Percentiles rank a stretch among this genome's conserved stretches.
Conservation (phyloP, 2,797 vertebrate species). For the Sebastolobus alascanus region DNA sequence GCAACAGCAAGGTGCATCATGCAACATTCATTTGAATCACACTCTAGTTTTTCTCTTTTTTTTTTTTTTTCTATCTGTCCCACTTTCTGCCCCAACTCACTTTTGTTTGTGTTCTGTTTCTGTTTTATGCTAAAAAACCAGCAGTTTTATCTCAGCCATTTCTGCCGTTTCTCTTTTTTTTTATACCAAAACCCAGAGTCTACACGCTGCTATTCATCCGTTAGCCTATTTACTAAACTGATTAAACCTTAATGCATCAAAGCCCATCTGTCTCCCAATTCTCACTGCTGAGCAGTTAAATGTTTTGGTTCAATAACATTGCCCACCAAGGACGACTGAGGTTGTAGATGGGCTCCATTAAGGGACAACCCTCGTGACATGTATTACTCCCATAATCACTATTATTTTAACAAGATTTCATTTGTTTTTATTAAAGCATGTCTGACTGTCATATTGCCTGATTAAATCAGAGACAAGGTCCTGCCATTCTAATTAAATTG, state of each 20-base stretch:
- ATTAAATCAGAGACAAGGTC: slow-evolving; percentile 70
- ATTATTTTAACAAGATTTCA: slow-evolving; percentile 74
- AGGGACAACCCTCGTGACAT: slow-evolving; percentile 38
- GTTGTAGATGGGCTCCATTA: slow-evolving; percentile 54
- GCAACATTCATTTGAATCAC: slow-evolving; percentile 47
- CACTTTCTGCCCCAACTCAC: slow-evolving; percentile 14
- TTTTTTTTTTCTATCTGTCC: neutral
- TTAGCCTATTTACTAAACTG: slow-evolving; percentile 43
- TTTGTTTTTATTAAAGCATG: slow-evolving; percentile 71
- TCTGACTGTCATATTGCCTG: slow-evolving; percentile 61
- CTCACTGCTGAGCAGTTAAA: slow-evolving; percentile 43
- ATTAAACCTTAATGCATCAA: slow-evolving; percentile 62
- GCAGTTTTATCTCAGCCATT: slow-evolving; percentile 3
- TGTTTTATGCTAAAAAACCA: slow-evolving; percentile 27
- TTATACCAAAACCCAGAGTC: slow-evolving; percentile 18
- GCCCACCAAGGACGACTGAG: slow-evolving; percentile 31
- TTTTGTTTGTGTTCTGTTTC: slow-evolving; percentile 29
- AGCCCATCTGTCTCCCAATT: slow-evolving; percentile 41
- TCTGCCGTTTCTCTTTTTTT: neutral
- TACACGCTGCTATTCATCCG: slow-evolving; percentile 13
- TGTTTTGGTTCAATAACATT: slow-evolving; percentile 49
- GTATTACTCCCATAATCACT: slow-evolving; percentile 58
- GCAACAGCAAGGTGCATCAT: slow-evolving; percentile 50
- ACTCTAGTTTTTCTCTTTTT: neutral
- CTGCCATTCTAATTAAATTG: slow-evolving; percentile 66